Base-by-base conservation (phyloP, 2,797 vertebrate genomes). In the Molossus molossus region DNA sequence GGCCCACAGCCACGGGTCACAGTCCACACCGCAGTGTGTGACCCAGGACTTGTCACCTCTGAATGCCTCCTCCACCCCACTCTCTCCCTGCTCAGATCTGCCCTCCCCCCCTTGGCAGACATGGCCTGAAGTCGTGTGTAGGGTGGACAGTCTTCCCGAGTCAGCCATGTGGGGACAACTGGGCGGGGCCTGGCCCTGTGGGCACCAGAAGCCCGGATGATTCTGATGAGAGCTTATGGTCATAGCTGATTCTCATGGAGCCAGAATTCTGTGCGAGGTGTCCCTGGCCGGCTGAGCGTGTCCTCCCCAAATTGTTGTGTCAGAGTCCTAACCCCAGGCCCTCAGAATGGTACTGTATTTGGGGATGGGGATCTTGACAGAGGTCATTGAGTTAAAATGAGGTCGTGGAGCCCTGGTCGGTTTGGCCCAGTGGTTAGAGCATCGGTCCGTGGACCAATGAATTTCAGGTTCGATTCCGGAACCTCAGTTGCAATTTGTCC, bases 1-100 rank as follows among this genome's bases (percentile, higher is more conserved):
- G 11, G n/a, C 25, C 55, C 13, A 5, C 2, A 7, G 12, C 50
- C 50, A 5, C 2, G 13, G 12, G 7, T 9, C 50, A 53, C 9
- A 10, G 21, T 12, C 53, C 9, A 1, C 10, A 3, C 15, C 72
- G 53, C 12, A 0, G 33, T 1, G 0, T 5, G 0, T 1, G 9
- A 72, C 21, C 83, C 8, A 3, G 4, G 4, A 4, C 6, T 1
- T 1, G 20, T 15, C 25, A 89, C 55, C 62, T 77, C 15, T 2
- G 17, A 3, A 4, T 2, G 23, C 67, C 27, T 40, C 18, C 67
- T 33, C 14, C 9, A 13, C 6, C 8, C 7, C 4, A 5, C 2
- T 7, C n/a, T 60, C 65, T 57, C 20, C 21, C 77, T 29, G 48
- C 53, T 85, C 48, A 12, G 0, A 6, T 5, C 25, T 12, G 15